These are phyloP conservation scores for Platycheirus albimanus DNA, from an alignment of 2,888 invertebrate genomes.

Conservation along the genomic window DNA sequence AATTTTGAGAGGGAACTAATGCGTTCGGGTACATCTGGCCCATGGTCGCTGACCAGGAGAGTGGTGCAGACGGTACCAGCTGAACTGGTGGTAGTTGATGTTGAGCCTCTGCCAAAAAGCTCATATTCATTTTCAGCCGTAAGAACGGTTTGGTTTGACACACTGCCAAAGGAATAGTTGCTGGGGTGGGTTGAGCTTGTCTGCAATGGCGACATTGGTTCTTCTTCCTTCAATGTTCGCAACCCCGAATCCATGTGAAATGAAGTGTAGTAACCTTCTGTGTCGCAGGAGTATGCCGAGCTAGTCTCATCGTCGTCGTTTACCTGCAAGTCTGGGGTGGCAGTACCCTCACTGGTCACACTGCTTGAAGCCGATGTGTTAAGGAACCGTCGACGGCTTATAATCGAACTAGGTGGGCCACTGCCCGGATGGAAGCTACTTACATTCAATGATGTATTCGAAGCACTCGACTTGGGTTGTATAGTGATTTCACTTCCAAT, in stretches of 20 bases:
- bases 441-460: slow-evolving; percentile 88
- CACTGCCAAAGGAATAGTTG: slow-evolving; percentile 87
- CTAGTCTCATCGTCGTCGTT: slow-evolving; percentile 94
- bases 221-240: slow-evolving; percentile 91
- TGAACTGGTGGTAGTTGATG: slow-evolving; percentile 94
- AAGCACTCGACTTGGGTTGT: slow-evolving; percentile 88
- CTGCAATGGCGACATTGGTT: slow-evolving; percentile 89
- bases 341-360: slow-evolving; percentile 92
- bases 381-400: slow-evolving; percentile 87
- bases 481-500: slow-evolving; percentile 92
- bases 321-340: slow-evolving; percentile 91
- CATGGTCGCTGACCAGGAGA: slow-evolving; percentile 88
- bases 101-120: slow-evolving; percentile 94
- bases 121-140: slow-evolving; percentile 95
- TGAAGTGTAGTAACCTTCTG: slow-evolving; percentile 98
- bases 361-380: slow-evolving; percentile 92
- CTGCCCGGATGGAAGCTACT: slow-evolving; percentile 82
- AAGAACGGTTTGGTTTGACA: slow-evolving; percentile 87
- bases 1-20: slow-evolving; percentile 89
- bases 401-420: slow-evolving; percentile 87
- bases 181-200: slow-evolving; percentile 86
- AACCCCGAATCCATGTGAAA: slow-evolving; percentile 98
- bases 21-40: slow-evolving; percentile 92
- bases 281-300: slow-evolving; percentile 97
- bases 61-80: slow-evolving; percentile 95